Evolutionary conservation across 1,140 invertebrate genomes (phyloP), one percentile per base, ranked within the genome.

Genomic region (Hycleus phaleratus): DNA sequence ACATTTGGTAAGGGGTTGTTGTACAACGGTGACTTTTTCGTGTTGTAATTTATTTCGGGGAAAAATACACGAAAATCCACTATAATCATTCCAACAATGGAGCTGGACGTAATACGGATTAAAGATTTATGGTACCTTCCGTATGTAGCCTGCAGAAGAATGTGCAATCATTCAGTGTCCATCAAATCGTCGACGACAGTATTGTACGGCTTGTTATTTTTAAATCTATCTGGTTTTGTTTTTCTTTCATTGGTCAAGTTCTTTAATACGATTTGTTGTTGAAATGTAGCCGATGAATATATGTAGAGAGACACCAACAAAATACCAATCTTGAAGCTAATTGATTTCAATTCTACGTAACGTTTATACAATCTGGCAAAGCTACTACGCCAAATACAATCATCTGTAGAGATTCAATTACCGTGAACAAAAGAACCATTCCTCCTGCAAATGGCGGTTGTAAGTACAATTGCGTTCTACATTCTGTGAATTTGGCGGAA

Each of bases 391-490:
- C 58, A 60, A 59, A 32, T 32, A 68, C 64, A 68, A 68, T 68
- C 62, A 62, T 62, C 58, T 59, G 62, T 62, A 65, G 18, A 18
- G 63, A 68, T 70, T 68, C 68, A 70, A 70, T 70, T 70, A 70
- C 60, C 66, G 61, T 59, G 60, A 67, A 70, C 68, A 70, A 70
- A 70, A 70, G 68, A 68, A 68, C 60, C 66, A 59, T 67, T 65
- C 58, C 66, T 66, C 60, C 65, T 66, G 68, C 63, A 68, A 69
- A 69, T 69, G 68, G 66, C 68, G 66, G 62, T 56, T 55, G 65
- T 54, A 57, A 52, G 64, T 68, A 69, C 66, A 66, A 69, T 68
- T 66, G 60, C 64, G 62, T 57, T 56, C 57, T 56, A 61, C 62
- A 5, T 32, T 32, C 32, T 32, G 4, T 32, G 4, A 32, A 32